phyloP scores from a whole-genome alignment of 2,888 invertebrate genomes.

The Scaptodrosophila latifasciaeformis region DNA sequence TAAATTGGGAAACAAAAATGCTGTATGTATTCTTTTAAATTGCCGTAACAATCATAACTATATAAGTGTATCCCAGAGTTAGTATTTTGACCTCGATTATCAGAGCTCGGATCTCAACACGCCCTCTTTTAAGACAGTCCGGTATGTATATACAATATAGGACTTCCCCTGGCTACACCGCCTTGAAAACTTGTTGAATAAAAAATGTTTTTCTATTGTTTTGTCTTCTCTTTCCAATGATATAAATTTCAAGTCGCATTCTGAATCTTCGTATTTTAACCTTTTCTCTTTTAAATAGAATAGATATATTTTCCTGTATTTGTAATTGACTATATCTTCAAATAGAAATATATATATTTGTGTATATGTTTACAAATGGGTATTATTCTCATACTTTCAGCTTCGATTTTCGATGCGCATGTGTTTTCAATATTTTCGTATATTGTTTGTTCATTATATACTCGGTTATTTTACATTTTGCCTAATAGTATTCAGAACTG shows the following conservation, averaged over 20 bases:
- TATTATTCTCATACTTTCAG: constrained; percentile 24
- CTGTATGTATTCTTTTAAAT: neutral
- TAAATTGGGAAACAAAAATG: neutral
- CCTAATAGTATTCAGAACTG: constrained; percentile 26
- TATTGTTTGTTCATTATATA: no score
- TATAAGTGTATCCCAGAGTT: neutral
- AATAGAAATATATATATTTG: no score
- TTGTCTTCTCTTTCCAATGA: neutral
- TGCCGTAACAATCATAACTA: no score
- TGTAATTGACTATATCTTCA: no score
- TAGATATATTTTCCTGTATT: neutral
- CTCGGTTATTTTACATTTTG: no score
- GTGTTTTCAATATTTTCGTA: no score
- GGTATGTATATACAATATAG: neutral
- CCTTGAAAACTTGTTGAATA: no score
- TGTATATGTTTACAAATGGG: no score
- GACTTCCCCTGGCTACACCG: neutral
- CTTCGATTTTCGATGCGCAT: constrained; percentile 45
- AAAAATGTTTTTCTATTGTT: neutral
- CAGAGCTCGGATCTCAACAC: neutral
- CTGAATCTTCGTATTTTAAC: neutral
- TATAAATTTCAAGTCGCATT: neutral
- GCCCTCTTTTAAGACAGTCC: neutral
- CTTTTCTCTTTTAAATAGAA: neutral
- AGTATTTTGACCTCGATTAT: no score